A percentile compares a stretch with the other conserved stretches of the same genome.
These are phyloP conservation scores for Cheilosia soror DNA, from an alignment of 2,888 invertebrate genomes.

Conservation along the genomic window DNA sequence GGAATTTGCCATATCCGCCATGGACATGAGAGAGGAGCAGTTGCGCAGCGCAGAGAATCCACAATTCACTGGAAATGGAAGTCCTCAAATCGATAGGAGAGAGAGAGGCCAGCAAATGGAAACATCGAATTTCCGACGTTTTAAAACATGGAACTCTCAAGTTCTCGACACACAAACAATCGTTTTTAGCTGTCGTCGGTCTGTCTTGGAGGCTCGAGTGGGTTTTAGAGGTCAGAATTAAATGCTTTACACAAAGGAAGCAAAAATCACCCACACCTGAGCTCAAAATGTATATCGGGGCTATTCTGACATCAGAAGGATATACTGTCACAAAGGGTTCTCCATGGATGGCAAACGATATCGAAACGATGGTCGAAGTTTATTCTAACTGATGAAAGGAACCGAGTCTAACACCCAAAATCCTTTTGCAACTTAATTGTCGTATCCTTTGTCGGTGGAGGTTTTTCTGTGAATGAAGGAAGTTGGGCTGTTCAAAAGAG, in stretches of 20 bases:
- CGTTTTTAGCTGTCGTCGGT: neutral
- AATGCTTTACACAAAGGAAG: slow-evolving; percentile 7
- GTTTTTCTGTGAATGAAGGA: slow-evolving; percentile 26
- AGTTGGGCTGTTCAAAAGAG: neutral
- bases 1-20: slow-evolving; percentile 6
- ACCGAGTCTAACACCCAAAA: neutral
- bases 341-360: too few species aligned
- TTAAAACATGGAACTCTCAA: slow-evolving; percentile 10
- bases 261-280: slow-evolving; percentile 7
- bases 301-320: neutral
- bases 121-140: neutral
- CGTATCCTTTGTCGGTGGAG: slow-evolving; percentile 20
- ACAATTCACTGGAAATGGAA: slow-evolving; percentile 46
- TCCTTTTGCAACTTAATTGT: slow-evolving; percentile 31
- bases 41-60: slow-evolving; percentile 50
- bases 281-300: slow-evolving; percentile 12
- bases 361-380: slow-evolving; percentile 16
- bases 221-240: slow-evolving; percentile 31
- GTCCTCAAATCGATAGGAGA: slow-evolving; percentile 51
- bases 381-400: slow-evolving; percentile 10
- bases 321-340: slow-evolving; percentile 18
- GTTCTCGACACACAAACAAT: neutral
- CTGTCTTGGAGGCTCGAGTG: slow-evolving; percentile 24
- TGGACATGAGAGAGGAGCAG: slow-evolving; percentile 9
- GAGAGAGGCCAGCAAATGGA: too few species aligned